These are phyloP conservation scores for Chelon labrosus DNA, from an alignment of 2,797 vertebrate genomes.

Conservation along the genomic window DNA sequence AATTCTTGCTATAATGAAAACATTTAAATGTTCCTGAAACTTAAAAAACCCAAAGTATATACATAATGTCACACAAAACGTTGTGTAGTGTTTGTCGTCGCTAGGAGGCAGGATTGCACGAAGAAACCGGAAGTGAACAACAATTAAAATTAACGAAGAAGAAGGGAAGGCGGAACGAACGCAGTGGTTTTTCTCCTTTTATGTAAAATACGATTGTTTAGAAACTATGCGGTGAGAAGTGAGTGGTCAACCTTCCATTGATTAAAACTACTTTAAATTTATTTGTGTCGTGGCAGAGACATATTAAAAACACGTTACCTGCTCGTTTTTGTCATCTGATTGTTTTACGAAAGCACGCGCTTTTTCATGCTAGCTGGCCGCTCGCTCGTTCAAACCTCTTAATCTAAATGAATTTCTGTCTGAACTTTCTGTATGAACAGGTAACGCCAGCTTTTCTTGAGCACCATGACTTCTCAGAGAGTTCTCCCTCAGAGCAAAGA, in stretches of 20 bases:
- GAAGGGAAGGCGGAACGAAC: neutral
- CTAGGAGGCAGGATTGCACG: constrained; percentile 24
- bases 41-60: too few species aligned
- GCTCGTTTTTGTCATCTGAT: rapidly evolving
- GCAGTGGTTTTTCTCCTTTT: neutral
- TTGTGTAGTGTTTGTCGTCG: neutral
- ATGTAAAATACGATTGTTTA: neutral
- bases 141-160: neutral
- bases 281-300: neutral
- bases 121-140: neutral
- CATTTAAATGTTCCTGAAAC: too few species aligned
- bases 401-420: neutral
- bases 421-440: constrained; percentile 13
- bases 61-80: too few species aligned
- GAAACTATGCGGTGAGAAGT: constrained; percentile 46
- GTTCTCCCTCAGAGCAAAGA: constrained; percentile 96
- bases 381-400: too few species aligned
- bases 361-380: constrained; percentile 27
- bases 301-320: rapidly evolving
- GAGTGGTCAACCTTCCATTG: neutral
- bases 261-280: rapidly evolving
- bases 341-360: neutral
- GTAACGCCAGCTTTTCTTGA: constrained; percentile 3
- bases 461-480: constrained; percentile 89
- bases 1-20: too few species aligned